Conservation (phyloP, 1,140 invertebrate species). For the Homalodisca vitripennis region DNA sequence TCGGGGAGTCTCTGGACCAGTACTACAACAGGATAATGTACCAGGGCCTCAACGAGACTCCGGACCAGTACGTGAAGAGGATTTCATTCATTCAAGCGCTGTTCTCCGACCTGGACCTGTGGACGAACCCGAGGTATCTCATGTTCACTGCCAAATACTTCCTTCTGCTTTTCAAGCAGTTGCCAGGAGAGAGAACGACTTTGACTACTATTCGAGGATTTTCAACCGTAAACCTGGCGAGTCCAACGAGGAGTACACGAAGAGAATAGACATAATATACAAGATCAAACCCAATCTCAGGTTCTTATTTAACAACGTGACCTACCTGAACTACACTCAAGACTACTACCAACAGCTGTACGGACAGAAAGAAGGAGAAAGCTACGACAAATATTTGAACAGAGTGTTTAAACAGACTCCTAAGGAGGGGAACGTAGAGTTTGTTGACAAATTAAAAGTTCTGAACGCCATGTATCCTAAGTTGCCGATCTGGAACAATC, state of each 20-base stretch:
- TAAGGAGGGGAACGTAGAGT: conserved; percentile 14
- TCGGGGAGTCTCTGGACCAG: background rate
- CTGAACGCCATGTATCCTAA: background rate
- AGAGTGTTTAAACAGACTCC: background rate
- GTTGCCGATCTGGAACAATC: conserved; percentile 1
- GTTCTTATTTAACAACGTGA: conserved; percentile 12
- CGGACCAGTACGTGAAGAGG: conserved; percentile 2
- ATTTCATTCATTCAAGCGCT: conserved; percentile 6
- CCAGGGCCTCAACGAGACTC: background rate
- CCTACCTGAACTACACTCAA: conserved; percentile 1
- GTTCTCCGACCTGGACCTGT: background rate
- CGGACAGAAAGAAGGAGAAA: background rate
- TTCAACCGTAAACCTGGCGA: background rate
- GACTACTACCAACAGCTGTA: background rate
- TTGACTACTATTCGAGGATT: background rate
- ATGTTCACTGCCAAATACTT: conserved; percentile 14
- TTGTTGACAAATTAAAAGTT: conserved; percentile 3
- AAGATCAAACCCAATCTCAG: background rate
- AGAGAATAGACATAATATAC: background rate
- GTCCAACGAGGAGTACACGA: background rate
- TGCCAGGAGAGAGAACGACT: background rate
- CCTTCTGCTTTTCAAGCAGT: background rate
- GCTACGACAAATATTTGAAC: background rate
- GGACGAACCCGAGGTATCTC: conserved; percentile 1
- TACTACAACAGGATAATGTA: conserved; percentile 11